These are phyloP conservation scores for Sandelia bainsii DNA, from an alignment of 2,797 vertebrate genomes.

Conservation along the genomic window DNA sequence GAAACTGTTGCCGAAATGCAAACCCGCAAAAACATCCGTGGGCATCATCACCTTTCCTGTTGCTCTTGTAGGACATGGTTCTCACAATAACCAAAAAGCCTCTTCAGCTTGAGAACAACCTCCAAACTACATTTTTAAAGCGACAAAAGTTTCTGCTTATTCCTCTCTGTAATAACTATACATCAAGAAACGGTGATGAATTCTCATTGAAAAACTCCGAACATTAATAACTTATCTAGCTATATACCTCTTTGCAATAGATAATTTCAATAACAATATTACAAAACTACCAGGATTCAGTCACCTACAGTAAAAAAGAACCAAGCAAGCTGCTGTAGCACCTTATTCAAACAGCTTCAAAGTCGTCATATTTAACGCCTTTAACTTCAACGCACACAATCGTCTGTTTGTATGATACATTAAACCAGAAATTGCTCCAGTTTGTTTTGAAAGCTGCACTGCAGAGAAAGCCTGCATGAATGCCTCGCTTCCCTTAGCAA, in stretches of 20 bases:
- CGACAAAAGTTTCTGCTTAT: constrained; percentile 31
- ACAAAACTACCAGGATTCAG: constrained; percentile 78
- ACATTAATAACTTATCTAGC: constrained; percentile 78
- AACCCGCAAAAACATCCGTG: constrained; percentile 10
- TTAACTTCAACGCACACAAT: constrained; percentile 19
- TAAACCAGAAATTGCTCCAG: constrained; percentile 26
- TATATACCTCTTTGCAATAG: constrained; percentile 67
- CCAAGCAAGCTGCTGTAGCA: constrained; percentile 75
- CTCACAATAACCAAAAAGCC: constrained; percentile 20
- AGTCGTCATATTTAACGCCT: constrained; percentile 30
- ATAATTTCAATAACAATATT: constrained; percentile 72
- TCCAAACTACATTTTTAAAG: constrained; percentile 44
- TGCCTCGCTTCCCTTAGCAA: constrained; percentile 36
- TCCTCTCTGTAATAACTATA: constrained; percentile 49
- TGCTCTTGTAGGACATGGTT: constrained; percentile 37
- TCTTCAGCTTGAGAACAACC: constrained; percentile 34
- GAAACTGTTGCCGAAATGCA: constrained; percentile 34
- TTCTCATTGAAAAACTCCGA: constrained; percentile 64
- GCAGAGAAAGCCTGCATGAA: constrained; percentile 44
- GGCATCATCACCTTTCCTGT: constrained; percentile 22
- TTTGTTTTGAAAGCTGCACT: constrained; percentile 41
- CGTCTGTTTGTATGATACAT: constrained; percentile 34
- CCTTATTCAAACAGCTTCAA: constrained; percentile 67
- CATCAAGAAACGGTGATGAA: constrained; percentile 55
- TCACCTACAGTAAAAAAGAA: constrained; percentile 70